A percentile compares a stretch with the other conserved stretches of the same genome.
Conservation (phyloP, 2,113 vertebrate genomes). For the Brachionichthys hirsutus region DNA sequence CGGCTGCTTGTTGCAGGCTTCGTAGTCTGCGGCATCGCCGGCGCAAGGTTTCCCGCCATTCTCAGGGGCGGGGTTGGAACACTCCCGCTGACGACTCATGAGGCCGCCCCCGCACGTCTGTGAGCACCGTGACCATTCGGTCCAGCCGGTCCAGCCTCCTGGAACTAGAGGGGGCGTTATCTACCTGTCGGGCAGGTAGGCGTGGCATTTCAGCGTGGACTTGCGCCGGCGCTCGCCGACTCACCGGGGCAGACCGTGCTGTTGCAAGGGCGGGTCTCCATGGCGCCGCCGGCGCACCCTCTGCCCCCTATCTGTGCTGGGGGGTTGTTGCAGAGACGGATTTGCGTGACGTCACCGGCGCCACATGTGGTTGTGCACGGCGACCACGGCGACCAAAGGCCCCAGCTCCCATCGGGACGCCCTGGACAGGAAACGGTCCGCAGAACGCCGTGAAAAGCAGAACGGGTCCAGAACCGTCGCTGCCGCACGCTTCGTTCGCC, state of each 20-base stretch:
- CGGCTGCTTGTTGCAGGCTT: conserved; percentile 84
- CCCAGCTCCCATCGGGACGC: conserved; percentile 89
- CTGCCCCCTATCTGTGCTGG: conserved; percentile 86
- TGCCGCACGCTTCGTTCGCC: neutral
- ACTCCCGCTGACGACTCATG: conserved; percentile 83
- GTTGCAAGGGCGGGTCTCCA: conserved; percentile 84
- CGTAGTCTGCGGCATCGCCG: conserved; percentile 84
- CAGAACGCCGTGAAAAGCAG: too few relatives aligned
- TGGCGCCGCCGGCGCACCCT: conserved; percentile 81
- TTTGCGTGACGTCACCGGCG: conserved; percentile 84
- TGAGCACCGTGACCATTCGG: conserved; percentile 88
- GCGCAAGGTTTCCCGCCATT: conserved; percentile 85
- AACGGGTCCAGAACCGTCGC: conserved; percentile 6
- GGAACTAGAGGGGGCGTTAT: conserved; percentile 76
- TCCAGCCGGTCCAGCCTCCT: conserved; percentile 93
- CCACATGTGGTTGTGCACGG: conserved; percentile 92
- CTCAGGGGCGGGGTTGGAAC: conserved; percentile 86
- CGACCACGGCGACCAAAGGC: conserved; percentile 97
- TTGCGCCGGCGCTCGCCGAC: conserved; percentile 20
- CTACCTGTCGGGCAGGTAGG: neutral
- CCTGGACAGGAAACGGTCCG: conserved; percentile 76
- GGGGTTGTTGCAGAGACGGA: conserved; percentile 92
- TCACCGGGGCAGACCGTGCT: conserved; percentile 85
- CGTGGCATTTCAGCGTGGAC: neutral
- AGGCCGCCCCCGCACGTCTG: conserved; percentile 90